Evolutionary conservation across 2,113 vertebrate genomes (phyloP), one percentile per base, ranked within the genome.

Genomic region (Poeciliopsis retropinna): DNA sequence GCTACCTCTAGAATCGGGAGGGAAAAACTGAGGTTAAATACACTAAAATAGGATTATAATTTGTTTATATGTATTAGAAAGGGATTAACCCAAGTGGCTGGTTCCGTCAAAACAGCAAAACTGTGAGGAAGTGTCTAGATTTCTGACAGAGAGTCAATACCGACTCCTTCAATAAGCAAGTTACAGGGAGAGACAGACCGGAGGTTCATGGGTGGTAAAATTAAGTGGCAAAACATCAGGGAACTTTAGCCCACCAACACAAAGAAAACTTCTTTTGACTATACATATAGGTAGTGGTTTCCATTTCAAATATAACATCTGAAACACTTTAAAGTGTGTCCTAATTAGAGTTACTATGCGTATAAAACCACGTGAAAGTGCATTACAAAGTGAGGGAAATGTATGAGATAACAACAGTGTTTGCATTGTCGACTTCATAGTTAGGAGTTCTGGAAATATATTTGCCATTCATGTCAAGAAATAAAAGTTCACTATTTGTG

Each of bases 281-380:
- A 73, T 67, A 65, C 64, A 65, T 65, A 34, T 39, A 90, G 83
- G 76, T 91, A 91, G 91, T 92, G 91, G 90, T 90, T 90, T 74
- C 78, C 73, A 77, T 84, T 84, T 87, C 79, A 85, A 75, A 81
- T 73, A 69, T 32, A 81, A 80, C 79, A 69, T 44, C 67, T 83
- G 32, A 29, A 65, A 67, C 75, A 76, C 72, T 67, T 73, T 51
- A 81, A 88, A 83, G 67, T n/a, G 32, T 73, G 79, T 86, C 87
- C 86, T 62, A 73, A 80, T 78, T 77, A 70, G 80, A 89, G 81
- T 70, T 68, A 82, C 82, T 72, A 79, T 72, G 78, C 83, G 64
- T 83, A 82, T 44, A 68, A 87, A 92, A 85, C 84, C 85, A 92
- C 81, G 87, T 85, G 83, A 91, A 93, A 92, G 91, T 92, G 91